phyloP scores from a whole-genome alignment of 2,888 invertebrate species.

The Dinocampus coccinellae region DNA sequence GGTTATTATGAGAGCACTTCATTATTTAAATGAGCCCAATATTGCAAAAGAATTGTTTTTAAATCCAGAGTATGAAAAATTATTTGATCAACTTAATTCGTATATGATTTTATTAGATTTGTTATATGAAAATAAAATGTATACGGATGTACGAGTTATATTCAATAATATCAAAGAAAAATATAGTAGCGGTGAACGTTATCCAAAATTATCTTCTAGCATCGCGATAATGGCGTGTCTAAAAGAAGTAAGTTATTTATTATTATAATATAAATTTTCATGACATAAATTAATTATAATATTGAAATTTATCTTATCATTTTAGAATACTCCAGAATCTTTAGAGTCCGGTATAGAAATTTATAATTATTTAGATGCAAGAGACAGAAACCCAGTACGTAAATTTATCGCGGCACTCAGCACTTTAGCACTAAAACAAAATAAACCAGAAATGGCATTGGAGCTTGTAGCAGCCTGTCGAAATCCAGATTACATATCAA shows the following conservation, averaged over 20 bases:
- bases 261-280: not conserved
- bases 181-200: conserved; percentile 76
- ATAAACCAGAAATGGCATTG: conserved; percentile 76
- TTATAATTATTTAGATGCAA: conserved; percentile 74
- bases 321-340: conserved; percentile 76
- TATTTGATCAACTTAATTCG: conserved; percentile 80
- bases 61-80: conserved; percentile 74
- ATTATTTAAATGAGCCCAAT: conserved; percentile 78
- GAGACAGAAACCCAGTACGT: conserved; percentile 74
- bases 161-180: conserved; percentile 75
- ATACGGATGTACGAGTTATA: conserved; percentile 76
- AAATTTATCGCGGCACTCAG: conserved; percentile 77
- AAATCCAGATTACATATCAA: conserved; percentile 76
- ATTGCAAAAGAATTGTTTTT: conserved; percentile 78
- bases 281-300: not conserved
- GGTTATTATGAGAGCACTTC: conserved; percentile 83
- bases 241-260: conserved; percentile 75
- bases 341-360: conserved; percentile 75
- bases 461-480: conserved; percentile 74
- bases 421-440: conserved; percentile 78
- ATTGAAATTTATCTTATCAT: not conserved
- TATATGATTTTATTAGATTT: conserved; percentile 81
- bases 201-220: conserved; percentile 78
- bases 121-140: conserved; percentile 77
- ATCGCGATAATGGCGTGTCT: conserved; percentile 80